Evolutionary conservation across 92 coral and sea anemone genomes (phyloP).

Genomic region (Umimayanthus kanabou): DNA sequence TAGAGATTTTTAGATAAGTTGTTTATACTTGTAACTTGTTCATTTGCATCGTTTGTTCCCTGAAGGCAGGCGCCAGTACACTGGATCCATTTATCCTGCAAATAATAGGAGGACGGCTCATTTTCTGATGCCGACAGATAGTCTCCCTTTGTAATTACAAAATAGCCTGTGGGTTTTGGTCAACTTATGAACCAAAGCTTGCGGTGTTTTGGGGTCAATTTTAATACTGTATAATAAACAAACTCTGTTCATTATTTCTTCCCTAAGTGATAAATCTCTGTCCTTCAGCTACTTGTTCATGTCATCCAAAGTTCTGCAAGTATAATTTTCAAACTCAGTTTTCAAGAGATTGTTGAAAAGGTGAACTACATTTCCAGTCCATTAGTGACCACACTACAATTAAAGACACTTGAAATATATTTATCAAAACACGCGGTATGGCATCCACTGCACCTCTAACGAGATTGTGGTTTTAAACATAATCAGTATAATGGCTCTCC

Average conservation of each 20-base stretch:
- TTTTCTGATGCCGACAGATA: not conserved
- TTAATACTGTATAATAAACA: not conserved
- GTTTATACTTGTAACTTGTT: too few relatives aligned
- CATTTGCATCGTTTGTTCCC: not conserved
- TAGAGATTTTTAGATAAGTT: not conserved
- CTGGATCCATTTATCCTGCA: not conserved
- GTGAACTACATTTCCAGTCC: not conserved
- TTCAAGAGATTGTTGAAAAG: not conserved
- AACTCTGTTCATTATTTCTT: not conserved
- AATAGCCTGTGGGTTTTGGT: not conserved
- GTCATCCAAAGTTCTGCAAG: not conserved
- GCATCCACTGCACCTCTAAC: not conserved
- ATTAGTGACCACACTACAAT: not conserved
- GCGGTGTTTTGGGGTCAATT: not conserved
- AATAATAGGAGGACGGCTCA: not conserved
- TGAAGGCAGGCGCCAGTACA: not conserved
- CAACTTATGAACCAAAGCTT: not conserved
- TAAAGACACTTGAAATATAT: constrained; percentile 14
- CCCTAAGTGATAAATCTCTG: not conserved
- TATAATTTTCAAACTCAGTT: not conserved
- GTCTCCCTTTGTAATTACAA: not conserved
- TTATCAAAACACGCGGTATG: too few relatives aligned
- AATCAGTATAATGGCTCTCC: not conserved
- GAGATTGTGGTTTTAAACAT: not conserved
- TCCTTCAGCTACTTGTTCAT: too few relatives aligned